These are phyloP conservation scores for Anoplolepis gracilipes DNA, from an alignment of 1,140 invertebrate genomes.

Conservation along the genomic window DNA sequence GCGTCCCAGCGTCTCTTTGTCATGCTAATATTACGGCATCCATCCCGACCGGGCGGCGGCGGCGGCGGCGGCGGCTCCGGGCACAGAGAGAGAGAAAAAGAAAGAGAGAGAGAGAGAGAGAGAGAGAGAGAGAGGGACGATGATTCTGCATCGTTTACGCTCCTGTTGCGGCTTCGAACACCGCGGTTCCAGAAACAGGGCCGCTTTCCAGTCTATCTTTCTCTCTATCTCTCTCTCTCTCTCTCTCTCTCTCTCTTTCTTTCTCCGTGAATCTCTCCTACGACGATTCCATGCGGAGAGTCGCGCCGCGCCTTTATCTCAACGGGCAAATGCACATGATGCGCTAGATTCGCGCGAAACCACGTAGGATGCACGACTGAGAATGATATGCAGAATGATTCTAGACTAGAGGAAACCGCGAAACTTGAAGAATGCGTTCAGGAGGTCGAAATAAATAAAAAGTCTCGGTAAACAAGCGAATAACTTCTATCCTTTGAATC, in stretches of 20 bases:
- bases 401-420: background rate
- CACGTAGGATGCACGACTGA: background rate
- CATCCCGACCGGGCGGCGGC: constrained; percentile 76
- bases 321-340: too few species aligned
- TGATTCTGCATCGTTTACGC: constrained; percentile 77
- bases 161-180: constrained; percentile 60
- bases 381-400: background rate
- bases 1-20: constrained; percentile 84
- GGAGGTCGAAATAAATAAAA: background rate
- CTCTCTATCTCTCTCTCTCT: constrained; percentile 29
- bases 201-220: constrained; percentile 67
- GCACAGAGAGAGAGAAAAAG: constrained; percentile 30
- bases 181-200: constrained; percentile 56
- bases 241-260: background rate
- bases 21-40: constrained; percentile 84
- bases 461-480: background rate
- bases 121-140: constrained; percentile 38
- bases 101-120: too few species aligned
- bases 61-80: constrained; percentile 31
- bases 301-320: background rate
- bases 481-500: background rate
- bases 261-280: constrained; percentile 38
- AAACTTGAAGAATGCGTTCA: constrained; percentile 1
- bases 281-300: constrained; percentile 14
- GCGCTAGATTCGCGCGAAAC: constrained; percentile 5